Evolutionary conservation across 2,888 invertebrate genomes (phyloP), one percentile per base, ranked within the genome.

Genomic region (Germaria angustata): DNA sequence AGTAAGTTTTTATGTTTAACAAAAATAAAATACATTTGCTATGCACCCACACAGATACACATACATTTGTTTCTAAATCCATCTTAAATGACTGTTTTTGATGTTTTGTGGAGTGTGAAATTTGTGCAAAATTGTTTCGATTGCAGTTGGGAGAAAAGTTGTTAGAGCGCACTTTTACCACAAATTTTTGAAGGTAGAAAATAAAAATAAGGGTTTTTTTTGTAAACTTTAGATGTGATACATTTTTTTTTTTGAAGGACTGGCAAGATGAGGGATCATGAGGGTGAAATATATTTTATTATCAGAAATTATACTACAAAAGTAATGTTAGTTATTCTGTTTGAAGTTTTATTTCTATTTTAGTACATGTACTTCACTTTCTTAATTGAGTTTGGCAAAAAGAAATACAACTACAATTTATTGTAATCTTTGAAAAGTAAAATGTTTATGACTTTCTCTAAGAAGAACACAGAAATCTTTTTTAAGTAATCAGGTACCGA

Each of bases 21-120:
- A 53, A 24, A 36, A 46, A 24, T 7, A 73, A 32, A 61, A 44
- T 53, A 36, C n/a, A n/a, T n/a, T n/a, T n/a, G n/a, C n/a, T n/a
- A n/a, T n/a, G n/a, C n/a, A n/a, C n/a, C n/a, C n/a, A n/a, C n/a
- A n/a, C n/a, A n/a, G n/a, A n/a, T n/a, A 73, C 6, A 51, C 39
- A 1, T 3, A 32, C 17, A 53, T 65, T 34, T 32, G 44, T 13
- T 44, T 49, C 36, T 13, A 36, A 59, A 9, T 24, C 34, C 13
- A 17, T n/a, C 15, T 13, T 4, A 15, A 41, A 41, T 46, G 28
- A 65, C 55, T 39, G 63, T 61, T 66, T 69, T 69, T 65, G 63
- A 78, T 68, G 68, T 78, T 73, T 78, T 65, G 57, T 79, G 65
- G 65, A 69, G 81, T 79, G 75, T 82, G 44, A 78, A 75, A 82